Evolutionary conservation across 2,797 vertebrate genomes (phyloP).

Genomic region (Chelonia mydas): DNA sequence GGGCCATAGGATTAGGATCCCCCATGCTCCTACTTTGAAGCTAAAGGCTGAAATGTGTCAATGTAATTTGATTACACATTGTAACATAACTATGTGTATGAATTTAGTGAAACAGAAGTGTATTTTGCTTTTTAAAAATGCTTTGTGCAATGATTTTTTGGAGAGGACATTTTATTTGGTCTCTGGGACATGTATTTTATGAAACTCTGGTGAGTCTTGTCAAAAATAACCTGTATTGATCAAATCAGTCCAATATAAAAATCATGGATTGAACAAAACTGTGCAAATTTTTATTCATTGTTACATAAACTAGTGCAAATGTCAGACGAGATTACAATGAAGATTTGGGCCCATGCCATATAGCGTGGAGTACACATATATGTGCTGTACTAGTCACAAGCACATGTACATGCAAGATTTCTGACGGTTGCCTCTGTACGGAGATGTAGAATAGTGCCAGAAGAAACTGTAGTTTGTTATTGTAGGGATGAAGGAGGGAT

Average conservation of each 20-base stretch:
- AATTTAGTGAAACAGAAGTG: background rate
- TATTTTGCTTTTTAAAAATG: background rate
- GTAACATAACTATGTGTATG: background rate
- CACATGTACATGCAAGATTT: fast-evolving
- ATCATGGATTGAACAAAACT: background rate
- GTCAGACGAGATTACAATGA: fast-evolving
- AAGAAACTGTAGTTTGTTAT: background rate
- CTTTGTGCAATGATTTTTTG: background rate
- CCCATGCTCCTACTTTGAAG: background rate
- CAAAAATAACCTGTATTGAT: background rate
- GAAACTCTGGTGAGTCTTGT: background rate
- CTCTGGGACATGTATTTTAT: background rate
- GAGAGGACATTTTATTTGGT: background rate
- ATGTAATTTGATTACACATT: background rate
- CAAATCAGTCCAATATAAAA: background rate
- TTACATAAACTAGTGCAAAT: fast-evolving
- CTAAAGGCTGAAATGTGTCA: fast-evolving
- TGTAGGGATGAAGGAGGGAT: background rate
- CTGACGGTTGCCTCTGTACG: background rate
- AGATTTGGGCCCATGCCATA: background rate
- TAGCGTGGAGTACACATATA: fast-evolving
- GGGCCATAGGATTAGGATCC: background rate
- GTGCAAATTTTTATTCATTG: background rate
- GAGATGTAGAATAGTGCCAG: background rate
- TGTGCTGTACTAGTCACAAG: background rate